Evolutionary conservation across 2,797 vertebrate species (phyloP).

Genomic region (Okamejei kenojei): DNA sequence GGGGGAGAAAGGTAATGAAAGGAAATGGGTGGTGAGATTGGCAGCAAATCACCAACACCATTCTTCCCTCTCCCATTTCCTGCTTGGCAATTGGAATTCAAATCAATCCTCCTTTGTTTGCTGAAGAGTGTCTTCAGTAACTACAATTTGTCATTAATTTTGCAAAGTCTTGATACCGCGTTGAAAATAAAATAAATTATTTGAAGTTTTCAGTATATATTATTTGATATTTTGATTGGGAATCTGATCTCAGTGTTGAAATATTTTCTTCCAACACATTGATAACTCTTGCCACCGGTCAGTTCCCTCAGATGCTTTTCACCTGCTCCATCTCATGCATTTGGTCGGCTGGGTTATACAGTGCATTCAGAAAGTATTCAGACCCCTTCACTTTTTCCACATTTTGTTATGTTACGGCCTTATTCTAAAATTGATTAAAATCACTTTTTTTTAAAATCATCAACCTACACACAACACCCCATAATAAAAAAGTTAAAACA

Average conservation of each 20-base stretch:
- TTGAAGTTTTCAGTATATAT: neutral
- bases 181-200: neutral
- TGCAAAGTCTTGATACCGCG: neutral
- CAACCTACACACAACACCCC: no score
- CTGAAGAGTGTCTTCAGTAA: neutral
- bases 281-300: neutral
- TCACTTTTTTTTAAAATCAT: no score
- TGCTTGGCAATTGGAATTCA: neutral
- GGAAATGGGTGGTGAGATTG: neutral
- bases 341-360: neutral
- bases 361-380: no score
- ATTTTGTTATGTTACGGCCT: no score
- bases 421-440: no score
- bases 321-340: neutral
- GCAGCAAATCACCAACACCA: neutral
- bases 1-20: neutral
- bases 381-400: no score
- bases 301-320: neutral
- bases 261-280: neutral
- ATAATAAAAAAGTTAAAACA: no score
- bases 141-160: neutral
- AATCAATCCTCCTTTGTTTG: neutral
- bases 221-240: neutral
- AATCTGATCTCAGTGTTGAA: neutral
- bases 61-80: neutral